Base-by-base conservation (phyloP, 2,113 vertebrate species). In the Gadus macrocephalus region DNA sequence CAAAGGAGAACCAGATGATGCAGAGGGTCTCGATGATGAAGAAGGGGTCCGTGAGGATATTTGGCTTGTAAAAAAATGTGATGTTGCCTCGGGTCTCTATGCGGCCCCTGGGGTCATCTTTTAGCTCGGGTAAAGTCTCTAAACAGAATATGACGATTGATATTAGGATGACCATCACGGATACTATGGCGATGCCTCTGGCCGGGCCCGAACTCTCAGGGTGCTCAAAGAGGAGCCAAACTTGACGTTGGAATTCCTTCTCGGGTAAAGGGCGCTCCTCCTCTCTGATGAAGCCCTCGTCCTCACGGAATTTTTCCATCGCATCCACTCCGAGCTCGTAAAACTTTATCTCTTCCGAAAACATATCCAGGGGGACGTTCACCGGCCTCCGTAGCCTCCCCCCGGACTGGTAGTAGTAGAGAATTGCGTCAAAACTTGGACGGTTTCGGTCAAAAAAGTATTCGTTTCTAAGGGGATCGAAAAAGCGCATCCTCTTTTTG, bases 1-100 rank as follows among this genome's bases (percentile, higher is more conserved):
- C 97, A 68, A 99, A 99, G 67, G 96, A 98, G 91, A 99, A 99
- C 97, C 97, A 99, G 89, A 99, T 96, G 74, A 99, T 98, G 81
- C 97, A 99, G 42, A 99, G 90, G 2, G 97, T 98, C 81, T 99
- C 97, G 85, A 98, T 92, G 59, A 98, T 90, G 76, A 99, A 98
- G 91, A 99, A 98, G 64, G 97, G 97, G 81, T 98, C 96, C 31
- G 93, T 95, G 83, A 99, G 92, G 85, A 99, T 96, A 86, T 93
- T 96, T 87, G 94, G 92, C 64, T 91, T 96, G 90, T 93, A 94
- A 83, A 90, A 81, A 60, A 93, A 78, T 49, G 97, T 98, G 76
- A 74, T 92, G 84, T 99, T 99, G 78, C 95, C 94, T 66, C 93
- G 81, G 78, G 58, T 88, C 49, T 87, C 86, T 35, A 90, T 64